These are phyloP conservation scores for Chondrosia reniformis DNA, from an alignment of 37 sponge, comb jelly and placozoan species.

Conservation along the genomic window DNA sequence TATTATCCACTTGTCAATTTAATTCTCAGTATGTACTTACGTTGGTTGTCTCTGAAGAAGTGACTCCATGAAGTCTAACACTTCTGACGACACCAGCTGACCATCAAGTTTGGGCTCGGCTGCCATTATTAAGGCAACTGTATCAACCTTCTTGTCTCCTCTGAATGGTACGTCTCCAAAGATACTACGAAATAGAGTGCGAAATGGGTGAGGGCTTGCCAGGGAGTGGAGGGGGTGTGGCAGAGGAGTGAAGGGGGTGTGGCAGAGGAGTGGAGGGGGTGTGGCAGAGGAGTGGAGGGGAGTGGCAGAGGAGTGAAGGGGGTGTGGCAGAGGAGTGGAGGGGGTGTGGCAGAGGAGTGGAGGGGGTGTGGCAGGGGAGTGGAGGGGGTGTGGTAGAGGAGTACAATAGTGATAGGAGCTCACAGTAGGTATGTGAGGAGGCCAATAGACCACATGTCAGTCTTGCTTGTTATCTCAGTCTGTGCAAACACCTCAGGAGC, in stretches of 20 bases:
- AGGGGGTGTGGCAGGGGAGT: too few species aligned
- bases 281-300: too few species aligned
- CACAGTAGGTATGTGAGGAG: constrained; percentile 10
- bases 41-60: background rate
- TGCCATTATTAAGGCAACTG: background rate
- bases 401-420: too few species aligned
- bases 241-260: background rate
- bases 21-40: background rate
- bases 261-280: too few species aligned
- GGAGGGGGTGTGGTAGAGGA: too few species aligned
- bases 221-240: background rate
- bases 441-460: constrained; percentile 16
- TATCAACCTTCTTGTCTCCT: background rate
- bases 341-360: too few species aligned
- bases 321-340: too few species aligned
- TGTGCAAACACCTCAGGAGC: constrained; percentile 1
- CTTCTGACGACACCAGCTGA: background rate
- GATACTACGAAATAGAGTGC: background rate
- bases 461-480: background rate
- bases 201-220: background rate
- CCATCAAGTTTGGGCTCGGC: background rate
- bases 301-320: too few species aligned
- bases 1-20: too few species aligned
- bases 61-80: background rate
- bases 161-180: background rate